Percentiles rank a stretch among this genome's conserved stretches.
Conservation (phyloP, 2,888 invertebrate genomes). For the Petrolisthes cinctipes region DNA sequence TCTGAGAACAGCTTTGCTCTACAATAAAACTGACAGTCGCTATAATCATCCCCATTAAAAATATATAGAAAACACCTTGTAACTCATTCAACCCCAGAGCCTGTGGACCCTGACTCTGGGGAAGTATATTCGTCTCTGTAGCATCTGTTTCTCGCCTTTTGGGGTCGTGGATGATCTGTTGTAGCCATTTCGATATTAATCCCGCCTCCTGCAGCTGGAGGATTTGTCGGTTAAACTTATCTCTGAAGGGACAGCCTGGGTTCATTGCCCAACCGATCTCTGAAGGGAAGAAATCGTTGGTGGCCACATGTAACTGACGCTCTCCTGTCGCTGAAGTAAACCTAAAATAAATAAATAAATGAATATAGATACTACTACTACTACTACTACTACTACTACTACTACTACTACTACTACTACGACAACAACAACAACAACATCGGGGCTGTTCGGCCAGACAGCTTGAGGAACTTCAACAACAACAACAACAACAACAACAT, state of each 20-base stretch:
- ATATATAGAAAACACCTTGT: constrained; percentile 48
- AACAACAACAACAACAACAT: too few species aligned
- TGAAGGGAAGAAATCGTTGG: constrained; percentile 55
- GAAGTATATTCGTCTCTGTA: not conserved
- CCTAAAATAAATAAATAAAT: constrained; percentile 7
- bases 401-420: too few species aligned
- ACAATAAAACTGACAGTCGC: constrained; percentile 25
- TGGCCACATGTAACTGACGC: constrained; percentile 53
- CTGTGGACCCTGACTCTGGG: constrained; percentile 5
- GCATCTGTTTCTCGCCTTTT: constrained; percentile 26
- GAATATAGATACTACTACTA: too few species aligned
- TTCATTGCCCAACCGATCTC: constrained; percentile 60
- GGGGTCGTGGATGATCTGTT: constrained; percentile 56
- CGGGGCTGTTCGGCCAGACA: too few species aligned
- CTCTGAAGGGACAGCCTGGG: constrained; percentile 47
- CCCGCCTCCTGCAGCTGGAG: constrained; percentile 58
- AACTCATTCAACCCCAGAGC: constrained; percentile 43
- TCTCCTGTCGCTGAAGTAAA: constrained; percentile 54
- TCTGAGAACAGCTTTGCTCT: constrained; percentile 18
- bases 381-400: too few species aligned
- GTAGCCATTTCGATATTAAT: constrained; percentile 57
- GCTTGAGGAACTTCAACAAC: too few species aligned
- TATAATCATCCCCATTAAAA: constrained; percentile 20
- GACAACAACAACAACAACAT: too few species aligned
- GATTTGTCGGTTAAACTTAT: constrained; percentile 47